phyloP scores from a whole-genome alignment of 1,140 invertebrate genomes.

The Aradophagus sp. region DNA sequence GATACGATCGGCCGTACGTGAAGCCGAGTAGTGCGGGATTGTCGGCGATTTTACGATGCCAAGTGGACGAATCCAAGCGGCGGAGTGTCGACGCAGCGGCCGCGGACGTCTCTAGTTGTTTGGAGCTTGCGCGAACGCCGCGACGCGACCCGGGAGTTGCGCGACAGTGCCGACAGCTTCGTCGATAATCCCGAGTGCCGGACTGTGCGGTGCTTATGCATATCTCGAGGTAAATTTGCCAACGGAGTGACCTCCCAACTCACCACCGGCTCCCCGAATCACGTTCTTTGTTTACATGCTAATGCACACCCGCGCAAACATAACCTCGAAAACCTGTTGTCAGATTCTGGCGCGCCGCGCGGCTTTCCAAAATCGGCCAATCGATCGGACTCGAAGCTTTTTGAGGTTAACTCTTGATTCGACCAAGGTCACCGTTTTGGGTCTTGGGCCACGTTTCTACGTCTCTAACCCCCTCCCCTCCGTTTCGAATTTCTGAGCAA shows the following conservation, averaged over 20 bases:
- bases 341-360: conserved; percentile 5
- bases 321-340: conserved; percentile 59
- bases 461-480: too few species aligned
- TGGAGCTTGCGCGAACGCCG: conserved; percentile 24
- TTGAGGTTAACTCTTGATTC: too few species aligned
- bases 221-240: conserved; percentile 66
- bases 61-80: conserved; percentile 43
- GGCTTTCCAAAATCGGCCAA: too few species aligned
- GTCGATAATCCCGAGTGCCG: conserved; percentile 70
- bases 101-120: conserved; percentile 55
- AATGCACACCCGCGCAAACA: conserved; percentile 52
- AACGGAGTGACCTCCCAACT: background rate
- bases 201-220: conserved; percentile 70
- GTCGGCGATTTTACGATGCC: conserved; percentile 62
- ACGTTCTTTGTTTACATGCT: conserved; percentile 63
- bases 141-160: conserved; percentile 45
- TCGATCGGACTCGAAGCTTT: too few species aligned
- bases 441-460: too few species aligned
- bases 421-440: too few species aligned
- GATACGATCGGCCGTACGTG: conserved; percentile 67
- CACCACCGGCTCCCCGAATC: background rate
- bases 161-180: conserved; percentile 60
- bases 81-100: conserved; percentile 57
- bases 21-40: conserved; percentile 50
- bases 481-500: too few species aligned